These are phyloP conservation scores for Paedocypris micromegethes DNA, from an alignment of 2,797 vertebrate genomes.

Conservation along the genomic window DNA sequence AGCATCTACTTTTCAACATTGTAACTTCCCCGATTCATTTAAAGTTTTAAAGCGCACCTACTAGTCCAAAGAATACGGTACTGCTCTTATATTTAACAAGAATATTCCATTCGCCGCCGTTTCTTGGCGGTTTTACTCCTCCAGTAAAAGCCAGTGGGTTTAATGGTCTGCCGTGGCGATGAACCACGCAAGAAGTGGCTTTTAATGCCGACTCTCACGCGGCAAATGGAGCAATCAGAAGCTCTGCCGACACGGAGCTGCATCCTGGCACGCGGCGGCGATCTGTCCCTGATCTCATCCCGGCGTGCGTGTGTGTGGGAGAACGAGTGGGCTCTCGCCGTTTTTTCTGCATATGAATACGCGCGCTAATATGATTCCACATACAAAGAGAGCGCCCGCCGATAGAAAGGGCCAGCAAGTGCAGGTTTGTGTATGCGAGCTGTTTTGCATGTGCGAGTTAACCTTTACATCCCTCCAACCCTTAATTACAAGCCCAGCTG, in stretches of 20 bases:
- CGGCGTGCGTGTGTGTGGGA: constrained; percentile 19
- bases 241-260: constrained; percentile 59
- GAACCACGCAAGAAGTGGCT: constrained; percentile 53
- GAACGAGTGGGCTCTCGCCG: constrained; percentile 13
- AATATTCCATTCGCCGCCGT: constrained; percentile 44
- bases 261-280: constrained; percentile 47
- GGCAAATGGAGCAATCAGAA: constrained; percentile 52
- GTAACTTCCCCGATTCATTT: too few relatives aligned
- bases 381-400: constrained; percentile 54
- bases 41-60: too few relatives aligned
- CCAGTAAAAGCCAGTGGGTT: constrained; percentile 67
- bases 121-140: constrained; percentile 42
- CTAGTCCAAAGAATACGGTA: too few relatives aligned
- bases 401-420: constrained; percentile 53
- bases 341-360: constrained; percentile 51
- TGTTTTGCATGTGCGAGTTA: constrained; percentile 52
- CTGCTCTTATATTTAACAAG: constrained; percentile 41
- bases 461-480: constrained; percentile 69
- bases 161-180: constrained; percentile 67
- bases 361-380: constrained; percentile 64
- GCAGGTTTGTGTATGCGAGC: constrained; percentile 49
- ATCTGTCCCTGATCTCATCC: constrained; percentile 26
- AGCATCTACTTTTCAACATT: too few relatives aligned
- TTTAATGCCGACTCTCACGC: constrained; percentile 16
- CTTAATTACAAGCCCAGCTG: constrained; percentile 55